Evolutionary conservation across 2,888 invertebrate genomes (phyloP), one percentile per base, ranked within the genome.

Genomic region (Notodonta dromedarius): DNA sequence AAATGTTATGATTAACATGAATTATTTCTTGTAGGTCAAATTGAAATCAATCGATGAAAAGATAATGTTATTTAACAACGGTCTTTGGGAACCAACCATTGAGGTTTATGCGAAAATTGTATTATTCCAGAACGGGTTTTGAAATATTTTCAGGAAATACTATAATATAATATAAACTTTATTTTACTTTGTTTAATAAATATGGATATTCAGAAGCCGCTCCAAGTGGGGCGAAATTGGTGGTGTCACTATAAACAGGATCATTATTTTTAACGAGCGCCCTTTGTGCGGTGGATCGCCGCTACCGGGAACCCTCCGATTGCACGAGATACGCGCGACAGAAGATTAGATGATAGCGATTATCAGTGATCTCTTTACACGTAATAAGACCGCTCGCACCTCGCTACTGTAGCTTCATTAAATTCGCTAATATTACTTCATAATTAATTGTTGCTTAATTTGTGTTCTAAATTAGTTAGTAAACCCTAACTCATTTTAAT

Each of bases 231-330:
- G 13, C n/a, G 14, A 39, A 54, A 39, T 39, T 14, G 39, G 54
- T 39, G 32, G 35, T 6, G 14, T 39, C 54, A 39, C 52, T 54
- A 24, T 52, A 40, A 35, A 24, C 16, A 42, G n/a, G 7, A 68
- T 76, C 77, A 82, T 84, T 83, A 84, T 78, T 78, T 82, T 84
- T 81, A 84, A 83, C 77, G 82, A 80, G 70, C 61, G 68, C 73
- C 76, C 79, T 80, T 84, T 79, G 76, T 79, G 66, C 71, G 69
- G 50, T 53, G 32, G 56, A 5, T 57, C 62, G 62, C 78, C 76
- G 79, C 71, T 80, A 78, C 80, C 61, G 64, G 74, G 79, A 82
- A 83, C 61, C 65, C 64, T 67, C 56, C 44, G 57, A 69, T 65
- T 60, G 66, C 63, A 70, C 48, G 62, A 61, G 65, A 71, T 77